Evolutionary conservation across 1,140 invertebrate species (phyloP), one percentile per base, ranked within the genome.

Genomic region (Drosophila azteca): DNA sequence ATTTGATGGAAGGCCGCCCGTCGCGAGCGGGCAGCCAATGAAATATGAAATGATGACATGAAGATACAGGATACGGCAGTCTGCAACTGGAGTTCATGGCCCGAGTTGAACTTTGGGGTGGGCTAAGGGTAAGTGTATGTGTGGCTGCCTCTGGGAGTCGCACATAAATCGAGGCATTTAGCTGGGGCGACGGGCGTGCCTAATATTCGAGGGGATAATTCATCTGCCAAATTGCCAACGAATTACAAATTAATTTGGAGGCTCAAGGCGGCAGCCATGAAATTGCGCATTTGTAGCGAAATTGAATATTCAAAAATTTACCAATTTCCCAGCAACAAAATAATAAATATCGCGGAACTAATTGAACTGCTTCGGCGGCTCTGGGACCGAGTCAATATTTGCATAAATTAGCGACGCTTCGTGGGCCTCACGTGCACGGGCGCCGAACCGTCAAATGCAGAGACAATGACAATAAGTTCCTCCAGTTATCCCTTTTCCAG

Each of bases 321-420:
- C 8, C 31, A 35, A 3, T 20, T 20, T 20, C 17, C 17, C 17
- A 20, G 3, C 3, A 78, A 70, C 68, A 80, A 87, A 90, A 90
- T 90, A 90, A 90, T 90, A 90, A 90, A 90, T 90, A 90, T 90
- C 70, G 77, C 70, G 83, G 74, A 90, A 90, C 88, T 71, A 90
- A 90, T 90, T 90, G 73, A 88, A 90, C 77, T 57, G 79, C 68
- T 76, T 54, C 54, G 46, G 51, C 43, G 45, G 39, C 39, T 20
- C 44, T 44, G 43, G 13, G 53, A 50, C 65, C 65, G 64, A 77
- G 78, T 70, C 49, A 89, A 89, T 89, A 89, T 89, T 89, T 89
- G 84, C 84, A 89, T 89, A 89, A 89, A 89, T 89, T 84, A 74
- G 84, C 62, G 43, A 68, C 84, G 84, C 84, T 80, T 74, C 77